phyloP scores from a whole-genome alignment of 1,140 invertebrate species.

The Ladona fulva region DNA sequence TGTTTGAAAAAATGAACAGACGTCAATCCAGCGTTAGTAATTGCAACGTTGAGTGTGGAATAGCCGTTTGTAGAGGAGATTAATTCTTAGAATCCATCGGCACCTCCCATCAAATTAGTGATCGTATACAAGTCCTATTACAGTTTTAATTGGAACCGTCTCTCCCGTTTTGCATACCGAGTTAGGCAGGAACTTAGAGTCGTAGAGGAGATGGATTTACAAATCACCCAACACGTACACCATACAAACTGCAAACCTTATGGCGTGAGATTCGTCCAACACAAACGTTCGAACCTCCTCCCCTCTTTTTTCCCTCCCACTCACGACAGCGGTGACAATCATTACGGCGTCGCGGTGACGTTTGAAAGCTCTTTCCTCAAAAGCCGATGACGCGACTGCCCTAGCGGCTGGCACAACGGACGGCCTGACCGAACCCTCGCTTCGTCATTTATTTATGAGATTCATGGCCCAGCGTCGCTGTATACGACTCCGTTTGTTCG shows the following conservation, averaged over 20 bases:
- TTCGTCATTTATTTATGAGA: conserved; percentile 7
- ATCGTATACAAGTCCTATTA: neutral
- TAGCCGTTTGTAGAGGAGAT: too few species aligned
- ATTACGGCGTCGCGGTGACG: neutral
- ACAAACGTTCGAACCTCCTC: neutral
- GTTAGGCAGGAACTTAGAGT: neutral
- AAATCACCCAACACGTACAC: neutral
- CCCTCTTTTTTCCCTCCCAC: neutral
- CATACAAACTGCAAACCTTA: neutral
- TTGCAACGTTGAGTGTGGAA: too few species aligned
- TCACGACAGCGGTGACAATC: neutral
- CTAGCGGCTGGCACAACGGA: too few species aligned
- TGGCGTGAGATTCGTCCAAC: neutral
- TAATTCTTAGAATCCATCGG: too few species aligned
- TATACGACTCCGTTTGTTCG: neutral
- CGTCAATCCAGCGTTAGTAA: too few species aligned
- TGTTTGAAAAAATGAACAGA: too few species aligned
- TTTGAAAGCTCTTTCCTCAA: conserved; percentile 1
- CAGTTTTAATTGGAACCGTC: neutral
- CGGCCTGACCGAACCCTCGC: neutral
- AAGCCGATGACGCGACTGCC: neutral
- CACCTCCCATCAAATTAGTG: too few species aligned
- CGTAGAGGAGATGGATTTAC: neutral
- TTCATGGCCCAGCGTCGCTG: neutral
- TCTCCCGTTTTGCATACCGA: neutral